Conservation (phyloP, 35 echinoderm and acorn worm species). For the Apostichopus californicus region DNA sequence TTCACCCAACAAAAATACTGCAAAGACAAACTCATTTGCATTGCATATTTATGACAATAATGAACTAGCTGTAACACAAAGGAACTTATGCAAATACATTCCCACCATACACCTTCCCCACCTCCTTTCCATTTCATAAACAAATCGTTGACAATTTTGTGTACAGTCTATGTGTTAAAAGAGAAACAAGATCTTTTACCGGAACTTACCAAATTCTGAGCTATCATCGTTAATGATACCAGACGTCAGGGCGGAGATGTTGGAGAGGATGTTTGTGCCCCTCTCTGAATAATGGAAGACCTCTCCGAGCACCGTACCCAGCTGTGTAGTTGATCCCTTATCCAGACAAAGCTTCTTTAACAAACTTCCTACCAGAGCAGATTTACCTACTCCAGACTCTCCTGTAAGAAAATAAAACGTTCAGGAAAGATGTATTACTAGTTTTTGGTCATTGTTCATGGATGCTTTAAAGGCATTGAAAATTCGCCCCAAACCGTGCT, state of each 20-base stretch:
- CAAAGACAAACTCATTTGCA: too few relatives aligned
- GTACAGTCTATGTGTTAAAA: not conserved
- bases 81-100: too few relatives aligned
- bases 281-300: constrained; percentile 96
- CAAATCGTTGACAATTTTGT: too few relatives aligned
- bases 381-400: constrained; percentile 98
- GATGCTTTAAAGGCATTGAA: too few relatives aligned
- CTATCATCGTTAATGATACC: constrained; percentile 78
- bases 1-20: too few relatives aligned
- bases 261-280: constrained; percentile 94
- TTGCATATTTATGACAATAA: too few relatives aligned
- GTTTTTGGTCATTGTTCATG: too few relatives aligned
- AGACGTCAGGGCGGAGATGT: constrained; percentile 87
- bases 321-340: constrained; percentile 81
- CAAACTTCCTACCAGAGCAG: constrained; percentile 77
- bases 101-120: too few relatives aligned
- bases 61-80: too few relatives aligned
- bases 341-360: constrained; percentile 72
- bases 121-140: too few relatives aligned
- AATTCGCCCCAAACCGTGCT: too few relatives aligned
- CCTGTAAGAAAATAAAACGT: constrained; percentile 43
- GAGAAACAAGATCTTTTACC: not conserved
- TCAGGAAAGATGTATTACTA: too few relatives aligned
- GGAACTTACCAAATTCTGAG: constrained; percentile 60
- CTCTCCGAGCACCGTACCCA: constrained; percentile 90